phyloP scores from a whole-genome alignment of 2,113 vertebrate genomes.

The Poeciliopsis retropinna region DNA sequence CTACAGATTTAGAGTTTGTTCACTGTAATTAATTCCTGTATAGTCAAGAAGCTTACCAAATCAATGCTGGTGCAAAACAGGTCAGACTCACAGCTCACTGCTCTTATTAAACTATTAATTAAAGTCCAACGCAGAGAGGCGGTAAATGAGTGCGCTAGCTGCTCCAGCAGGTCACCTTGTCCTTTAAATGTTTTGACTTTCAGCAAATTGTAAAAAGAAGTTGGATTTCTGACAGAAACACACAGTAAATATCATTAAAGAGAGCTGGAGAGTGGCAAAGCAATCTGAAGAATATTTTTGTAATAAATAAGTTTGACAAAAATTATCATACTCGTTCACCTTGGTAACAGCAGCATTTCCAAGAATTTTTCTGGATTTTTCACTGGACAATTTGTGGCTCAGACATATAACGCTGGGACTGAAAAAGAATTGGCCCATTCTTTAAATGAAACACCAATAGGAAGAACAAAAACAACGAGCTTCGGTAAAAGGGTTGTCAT shows the following conservation, averaged over 20 bases:
- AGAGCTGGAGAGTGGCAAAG: neutral
- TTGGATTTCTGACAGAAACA: conserved; percentile 7
- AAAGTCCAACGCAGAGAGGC: conserved; percentile 54
- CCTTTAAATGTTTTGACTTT: conserved; percentile 51
- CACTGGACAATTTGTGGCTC: conserved; percentile 28
- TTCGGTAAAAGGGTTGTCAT: conserved; percentile 28
- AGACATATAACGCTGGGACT: conserved; percentile 13
- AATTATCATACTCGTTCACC: conserved; percentile 1
- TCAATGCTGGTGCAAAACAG: conserved; percentile 54
- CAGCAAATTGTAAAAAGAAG: conserved; percentile 33
- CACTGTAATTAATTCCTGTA: conserved; percentile 62
- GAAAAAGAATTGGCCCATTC: conserved; percentile 52
- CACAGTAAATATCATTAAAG: neutral
- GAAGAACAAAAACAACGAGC: conserved; percentile 39
- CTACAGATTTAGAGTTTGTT: conserved; percentile 52
- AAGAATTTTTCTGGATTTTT: neutral
- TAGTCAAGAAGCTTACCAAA: conserved; percentile 56
- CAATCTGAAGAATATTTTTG: neutral
- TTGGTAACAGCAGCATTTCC: conserved; percentile 16
- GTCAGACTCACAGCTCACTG: conserved; percentile 48
- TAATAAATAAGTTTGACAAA: neutral
- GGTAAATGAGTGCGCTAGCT: conserved; percentile 17
- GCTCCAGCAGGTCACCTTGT: conserved; percentile 42
- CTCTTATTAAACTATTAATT: conserved; percentile 65
- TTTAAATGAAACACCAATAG: conserved; percentile 44